Evolutionary conservation across 2,888 invertebrate species (phyloP).

Genomic region (Protophormia terraenovae): DNA sequence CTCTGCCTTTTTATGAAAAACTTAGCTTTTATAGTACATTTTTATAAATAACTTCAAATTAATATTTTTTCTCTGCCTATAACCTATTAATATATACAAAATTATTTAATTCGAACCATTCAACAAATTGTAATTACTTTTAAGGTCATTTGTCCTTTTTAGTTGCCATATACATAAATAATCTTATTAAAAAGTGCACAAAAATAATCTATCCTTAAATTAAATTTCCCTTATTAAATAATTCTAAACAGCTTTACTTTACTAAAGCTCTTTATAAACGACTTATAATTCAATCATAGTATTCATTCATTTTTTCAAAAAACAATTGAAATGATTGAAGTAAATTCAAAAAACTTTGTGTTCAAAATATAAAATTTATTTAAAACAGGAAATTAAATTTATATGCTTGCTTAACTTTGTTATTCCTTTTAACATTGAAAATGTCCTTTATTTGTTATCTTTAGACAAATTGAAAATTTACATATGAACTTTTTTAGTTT

Average conservation of each 20-base stretch:
- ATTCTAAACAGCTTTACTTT: background rate
- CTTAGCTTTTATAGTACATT: no score
- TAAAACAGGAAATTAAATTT: constrained; percentile 57
- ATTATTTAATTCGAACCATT: no score
- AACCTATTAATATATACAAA: no score
- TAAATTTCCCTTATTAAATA: background rate
- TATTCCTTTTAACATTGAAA: background rate
- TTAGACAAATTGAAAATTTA: background rate
- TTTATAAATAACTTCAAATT: no score
- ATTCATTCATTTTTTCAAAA: background rate
- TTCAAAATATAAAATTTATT: constrained; percentile 3
- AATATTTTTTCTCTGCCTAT: no score
- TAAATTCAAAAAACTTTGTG: background rate
- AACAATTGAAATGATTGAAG: background rate
- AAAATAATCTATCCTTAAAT: background rate
- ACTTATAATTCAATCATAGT: background rate
- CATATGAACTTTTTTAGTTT: background rate
- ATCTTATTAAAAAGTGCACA: no score
- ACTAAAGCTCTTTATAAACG: background rate
- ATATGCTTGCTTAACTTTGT: constrained; percentile 55
- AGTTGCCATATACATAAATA: no score
- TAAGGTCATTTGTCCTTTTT: background rate
- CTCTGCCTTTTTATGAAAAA: no score
- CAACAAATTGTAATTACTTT: no score
- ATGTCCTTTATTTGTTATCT: constrained; percentile 26